phyloP scores from a whole-genome alignment of 64 coral and sea anemone genomes.

The Actinia tenebrosa region DNA sequence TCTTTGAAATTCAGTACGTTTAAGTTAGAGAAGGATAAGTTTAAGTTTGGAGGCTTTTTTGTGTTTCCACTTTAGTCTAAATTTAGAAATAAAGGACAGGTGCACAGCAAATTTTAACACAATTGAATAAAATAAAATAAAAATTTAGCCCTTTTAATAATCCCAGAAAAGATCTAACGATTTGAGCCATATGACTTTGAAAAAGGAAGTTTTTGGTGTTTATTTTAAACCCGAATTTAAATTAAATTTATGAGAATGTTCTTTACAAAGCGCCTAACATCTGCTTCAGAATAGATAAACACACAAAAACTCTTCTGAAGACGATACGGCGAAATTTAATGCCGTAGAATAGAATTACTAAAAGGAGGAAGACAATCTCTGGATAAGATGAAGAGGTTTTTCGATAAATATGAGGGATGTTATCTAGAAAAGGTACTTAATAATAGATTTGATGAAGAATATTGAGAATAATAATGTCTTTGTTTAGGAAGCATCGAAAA shows the following conservation, averaged over 20 bases:
- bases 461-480: background rate
- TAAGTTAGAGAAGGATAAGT: no score
- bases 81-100: background rate
- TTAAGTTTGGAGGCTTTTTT: background rate
- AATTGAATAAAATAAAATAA: background rate
- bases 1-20: no score
- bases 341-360: slow-evolving; percentile 2
- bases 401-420: background rate
- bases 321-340: background rate
- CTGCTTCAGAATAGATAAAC: slow-evolving; percentile 14
- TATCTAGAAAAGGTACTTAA: slow-evolving; percentile 4
- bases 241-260: background rate
- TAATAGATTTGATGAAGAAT: slow-evolving; percentile 1
- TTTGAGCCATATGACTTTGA: background rate
- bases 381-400: background rate
- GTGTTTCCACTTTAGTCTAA: background rate
- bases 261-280: slow-evolving; percentile 14
- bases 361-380: background rate
- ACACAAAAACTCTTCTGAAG: background rate
- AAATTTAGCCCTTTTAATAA: background rate
- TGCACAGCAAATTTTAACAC: background rate
- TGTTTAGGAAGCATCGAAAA: background rate
- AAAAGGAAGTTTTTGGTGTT: background rate
- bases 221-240: background rate
- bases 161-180: background rate